Evolutionary conservation across 2,888 invertebrate species (phyloP).

Genomic region (Disparrhopalites patrizii): DNA sequence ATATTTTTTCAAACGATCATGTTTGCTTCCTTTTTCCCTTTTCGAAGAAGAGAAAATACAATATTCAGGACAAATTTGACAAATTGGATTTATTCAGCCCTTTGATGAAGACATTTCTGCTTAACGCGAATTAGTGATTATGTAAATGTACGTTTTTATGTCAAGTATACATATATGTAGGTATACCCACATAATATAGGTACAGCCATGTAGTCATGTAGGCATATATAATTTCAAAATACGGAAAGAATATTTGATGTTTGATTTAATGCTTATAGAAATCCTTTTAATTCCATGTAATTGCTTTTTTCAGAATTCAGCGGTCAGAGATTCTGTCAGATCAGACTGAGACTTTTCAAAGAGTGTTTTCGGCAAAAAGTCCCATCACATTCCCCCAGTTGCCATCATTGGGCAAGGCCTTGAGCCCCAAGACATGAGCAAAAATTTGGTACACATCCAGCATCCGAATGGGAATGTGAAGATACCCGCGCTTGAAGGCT

Average conservation of each 20-base stretch:
- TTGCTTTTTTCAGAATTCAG: background rate
- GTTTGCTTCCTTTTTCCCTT: too few relatives aligned
- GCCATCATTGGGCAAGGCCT: constrained; percentile 50
- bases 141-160: too few relatives aligned
- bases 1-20: too few relatives aligned
- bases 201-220: background rate
- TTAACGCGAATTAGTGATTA: too few relatives aligned
- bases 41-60: too few relatives aligned
- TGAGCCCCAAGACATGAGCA: constrained; percentile 52
- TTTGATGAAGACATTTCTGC: too few relatives aligned
- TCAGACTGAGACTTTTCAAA: too few relatives aligned
- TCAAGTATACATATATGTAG: too few relatives aligned
- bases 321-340: background rate
- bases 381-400: constrained; percentile 42
- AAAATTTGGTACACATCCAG: constrained; percentile 55
- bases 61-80: too few relatives aligned
- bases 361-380: too few relatives aligned
- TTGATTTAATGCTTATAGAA: background rate
- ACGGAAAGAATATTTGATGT: background rate
- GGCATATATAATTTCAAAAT: background rate
- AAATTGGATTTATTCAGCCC: too few relatives aligned
- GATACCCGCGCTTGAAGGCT: constrained; percentile 50
- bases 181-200: too few relatives aligned
- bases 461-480: constrained; percentile 50
- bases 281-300: background rate